phyloP scores from a whole-genome alignment of 2,797 vertebrate genomes.

The Enteromius unitaeniatus region DNA sequence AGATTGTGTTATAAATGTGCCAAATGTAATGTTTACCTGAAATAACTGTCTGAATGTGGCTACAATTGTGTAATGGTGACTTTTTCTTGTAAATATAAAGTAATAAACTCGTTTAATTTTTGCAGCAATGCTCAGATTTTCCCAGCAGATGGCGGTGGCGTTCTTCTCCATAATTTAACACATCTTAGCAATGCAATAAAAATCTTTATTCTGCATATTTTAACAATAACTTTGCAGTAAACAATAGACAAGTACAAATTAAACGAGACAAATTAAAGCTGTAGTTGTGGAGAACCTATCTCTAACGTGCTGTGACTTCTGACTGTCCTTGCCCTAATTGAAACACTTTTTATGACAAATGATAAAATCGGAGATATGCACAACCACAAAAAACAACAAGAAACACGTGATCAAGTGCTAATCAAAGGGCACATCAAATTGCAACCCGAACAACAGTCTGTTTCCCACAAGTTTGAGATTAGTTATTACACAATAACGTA shows the following conservation, averaged over 20 bases:
- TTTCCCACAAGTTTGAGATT: not conserved
- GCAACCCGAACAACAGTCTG: not conserved
- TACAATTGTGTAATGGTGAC: conserved; percentile 41
- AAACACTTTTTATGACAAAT: conserved; percentile 36
- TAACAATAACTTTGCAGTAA: not conserved
- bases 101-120: conserved; percentile 13
- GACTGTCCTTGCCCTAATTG: not conserved
- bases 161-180: not conserved
- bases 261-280: conserved; percentile 12
- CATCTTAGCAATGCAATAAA: not conserved
- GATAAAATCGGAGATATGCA: conserved; percentile 9
- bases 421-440: conserved; percentile 10
- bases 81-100: conserved; percentile 12
- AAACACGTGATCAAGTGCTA: not conserved
- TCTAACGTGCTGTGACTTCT: conserved; percentile 1
- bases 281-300: not conserved
- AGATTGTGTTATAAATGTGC: conserved; percentile 17
- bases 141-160: conserved; percentile 69
- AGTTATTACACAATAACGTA: not conserved
- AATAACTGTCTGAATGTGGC: not conserved
- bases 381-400: not conserved
- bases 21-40: not conserved
- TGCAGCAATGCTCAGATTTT: conserved; percentile 1
- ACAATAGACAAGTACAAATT: conserved; percentile 15
- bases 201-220: conserved; percentile 39